Base-by-base conservation (phyloP, 1,140 invertebrate genomes). In the Eriosoma lanigerum region DNA sequence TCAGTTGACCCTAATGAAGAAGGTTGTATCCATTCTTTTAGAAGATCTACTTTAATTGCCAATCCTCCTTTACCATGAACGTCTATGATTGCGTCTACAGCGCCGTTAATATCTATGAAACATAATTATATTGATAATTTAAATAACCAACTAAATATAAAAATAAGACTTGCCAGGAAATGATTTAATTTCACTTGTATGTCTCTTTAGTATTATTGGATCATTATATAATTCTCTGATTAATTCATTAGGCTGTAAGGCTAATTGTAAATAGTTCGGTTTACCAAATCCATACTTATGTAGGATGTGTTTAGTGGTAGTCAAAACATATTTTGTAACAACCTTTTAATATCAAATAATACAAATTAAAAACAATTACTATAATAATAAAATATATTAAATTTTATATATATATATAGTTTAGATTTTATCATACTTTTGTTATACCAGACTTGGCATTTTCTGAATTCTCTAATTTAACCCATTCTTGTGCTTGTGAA, bases 41-140 rank as follows among this genome's bases (percentile, higher is more conserved):
- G 62, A 52, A 87, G 83, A 24, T 86, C 83, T 8, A 85, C 82
- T 24, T 84, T 83, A 8, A 87, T 54, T 46, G 85, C 83, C 3
- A 84, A 68, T 9, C 85, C 72, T 52, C 87, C 85, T 6, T 86
- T 81, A 9, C 82, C 82, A 72, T 85, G 85, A 12, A 88, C 38
- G 29, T 84, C 75, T 26, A 84, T 81, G 0, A 88, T 81, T 0
- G 80, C 83, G 70, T 83, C 82, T 8, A 84, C 85, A 0, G 85
- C 86, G 32, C 83, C 82, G 83, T 87, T 87, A n/a, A 88, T 86
- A 64, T 87, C 86, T n/a, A 84, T n/a, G 26, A 52, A 76, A 50
- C 24, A 60, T 62, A 50, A 24, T 1, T 32, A 75, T n/a, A 44
- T 29, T 29, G 6, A 52, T n/a, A 32, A n/a, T 32, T 29, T 29